Base-by-base conservation (phyloP, 53 echinoderm and acorn worm genomes). In the Henricia sp. region DNA sequence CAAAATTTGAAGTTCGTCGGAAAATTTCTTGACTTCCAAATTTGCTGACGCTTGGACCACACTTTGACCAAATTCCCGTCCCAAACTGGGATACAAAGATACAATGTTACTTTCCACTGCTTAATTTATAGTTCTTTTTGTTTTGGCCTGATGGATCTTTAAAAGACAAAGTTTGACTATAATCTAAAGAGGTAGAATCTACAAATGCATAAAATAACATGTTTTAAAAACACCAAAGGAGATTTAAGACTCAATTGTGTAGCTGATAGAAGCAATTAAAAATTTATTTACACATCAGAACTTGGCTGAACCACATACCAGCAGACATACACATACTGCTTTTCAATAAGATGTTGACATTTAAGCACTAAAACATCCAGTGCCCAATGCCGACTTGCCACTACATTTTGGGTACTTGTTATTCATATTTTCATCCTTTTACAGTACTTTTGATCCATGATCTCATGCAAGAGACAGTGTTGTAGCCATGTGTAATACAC, bases 201-300 rank as follows among this genome's bases (percentile, higher is more conserved):
- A n/a, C n/a, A n/a, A n/a, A n/a, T n/a, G n/a, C n/a, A n/a, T n/a
- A n/a, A n/a, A n/a, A n/a, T n/a, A n/a, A n/a, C n/a, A n/a, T n/a
- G n/a, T n/a, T n/a, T n/a, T n/a, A n/a, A n/a, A 54, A 3, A 54
- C 37, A 14, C 4, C 37, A 67, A 17, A 37, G 67, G 17, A 40
- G 37, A 67, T 23, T n/a, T 28, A 67, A 13, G 37, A 17, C 38
- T 38, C 5, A 43, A 17, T 41, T 26, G 71, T 39, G 52, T 88
- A 83, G 82, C 82, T 83, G 88, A 88, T 88, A 88, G 88, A 88
- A 82, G 88, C 82, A 82, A 76, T 86, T 86, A 83, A 88, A 88
- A 88, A 88, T 88, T 83, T 88, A 88, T 88, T 88, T 88, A 88
- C 88, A 88, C 72, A 88, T 88, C 65, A 59, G 53, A 73, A 73